Percentiles rank a stretch among this genome's conserved stretches.
Evolutionary conservation across 64 coral and sea anemone genomes (phyloP).

Genomic region (Pocillopora verrucosa): DNA sequence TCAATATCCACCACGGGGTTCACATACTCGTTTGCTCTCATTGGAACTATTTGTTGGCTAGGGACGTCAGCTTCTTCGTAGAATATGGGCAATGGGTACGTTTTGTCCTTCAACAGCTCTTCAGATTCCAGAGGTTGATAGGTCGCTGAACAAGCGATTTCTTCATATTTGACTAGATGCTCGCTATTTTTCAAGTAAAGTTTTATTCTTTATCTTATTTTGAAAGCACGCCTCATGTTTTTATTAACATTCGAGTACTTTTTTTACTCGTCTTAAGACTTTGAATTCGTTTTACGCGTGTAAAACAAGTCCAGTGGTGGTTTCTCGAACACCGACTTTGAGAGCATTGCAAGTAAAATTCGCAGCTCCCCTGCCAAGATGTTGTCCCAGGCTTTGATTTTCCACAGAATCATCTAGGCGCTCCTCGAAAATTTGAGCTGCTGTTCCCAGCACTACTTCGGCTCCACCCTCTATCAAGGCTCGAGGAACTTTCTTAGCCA

Average conservation of each 20-base stretch:
- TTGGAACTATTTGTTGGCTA: neutral
- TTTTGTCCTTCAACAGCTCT: too few species aligned
- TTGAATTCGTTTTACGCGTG: neutral
- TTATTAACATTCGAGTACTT: neutral
- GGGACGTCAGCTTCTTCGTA: too few species aligned
- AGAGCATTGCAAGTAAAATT: neutral
- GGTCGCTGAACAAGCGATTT: neutral
- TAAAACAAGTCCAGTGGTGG: neutral
- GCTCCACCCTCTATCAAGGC: conserved; percentile 24
- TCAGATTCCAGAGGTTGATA: neutral
- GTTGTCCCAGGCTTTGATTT: conserved; percentile 35
- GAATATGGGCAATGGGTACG: too few species aligned
- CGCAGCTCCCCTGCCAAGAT: neutral
- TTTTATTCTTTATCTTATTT: too few species aligned
- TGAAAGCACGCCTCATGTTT: too few species aligned
- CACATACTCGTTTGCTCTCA: neutral
- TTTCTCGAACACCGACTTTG: neutral
- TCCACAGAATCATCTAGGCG: conserved; percentile 54
- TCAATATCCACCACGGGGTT: neutral
- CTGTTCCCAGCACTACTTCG: conserved; percentile 6
- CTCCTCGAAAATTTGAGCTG: conserved; percentile 27
- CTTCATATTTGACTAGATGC: too few species aligned
- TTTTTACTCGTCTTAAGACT: neutral
- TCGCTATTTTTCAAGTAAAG: too few species aligned
- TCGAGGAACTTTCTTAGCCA: neutral